Conservation (phyloP, 2,888 invertebrate genomes). For the Pelosia muscerda region DNA sequence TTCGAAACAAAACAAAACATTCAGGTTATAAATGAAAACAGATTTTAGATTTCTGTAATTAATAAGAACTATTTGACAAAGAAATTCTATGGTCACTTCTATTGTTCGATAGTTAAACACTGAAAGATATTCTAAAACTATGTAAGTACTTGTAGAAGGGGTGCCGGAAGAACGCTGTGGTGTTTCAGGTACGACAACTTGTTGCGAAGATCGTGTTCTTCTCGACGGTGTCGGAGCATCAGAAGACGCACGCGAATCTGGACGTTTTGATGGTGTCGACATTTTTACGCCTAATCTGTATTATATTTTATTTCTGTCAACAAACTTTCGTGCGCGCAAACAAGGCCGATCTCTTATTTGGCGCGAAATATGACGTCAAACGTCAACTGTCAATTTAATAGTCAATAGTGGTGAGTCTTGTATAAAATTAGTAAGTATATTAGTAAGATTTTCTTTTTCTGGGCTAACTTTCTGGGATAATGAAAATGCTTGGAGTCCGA, state of each 20-base stretch:
- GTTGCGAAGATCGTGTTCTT: conserved; percentile 77
- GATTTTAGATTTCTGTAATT: neutral
- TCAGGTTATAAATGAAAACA: neutral
- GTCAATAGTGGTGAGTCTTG: too few relatives aligned
- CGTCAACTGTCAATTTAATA: conserved; percentile 14
- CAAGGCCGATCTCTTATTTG: conserved; percentile 34
- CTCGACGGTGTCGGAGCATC: conserved; percentile 81
- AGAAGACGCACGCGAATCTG: conserved; percentile 79
- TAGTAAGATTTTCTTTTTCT: too few relatives aligned
- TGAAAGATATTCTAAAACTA: neutral
- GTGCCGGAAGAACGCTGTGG: conserved; percentile 81
- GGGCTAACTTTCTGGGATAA: too few relatives aligned
- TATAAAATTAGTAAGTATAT: too few relatives aligned
- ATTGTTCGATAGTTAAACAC: neutral
- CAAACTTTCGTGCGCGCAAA: conserved; percentile 18
- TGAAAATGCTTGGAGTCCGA: too few relatives aligned
- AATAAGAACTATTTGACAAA: neutral
- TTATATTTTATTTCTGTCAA: conserved; percentile 23
- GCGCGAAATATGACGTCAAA: conserved; percentile 44
- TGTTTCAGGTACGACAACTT: conserved; percentile 82
- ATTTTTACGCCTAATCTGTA: conserved; percentile 50
- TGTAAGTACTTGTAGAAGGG: conserved; percentile 62
- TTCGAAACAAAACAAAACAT: neutral
- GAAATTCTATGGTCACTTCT: neutral
- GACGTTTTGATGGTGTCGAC: conserved; percentile 81